Percentiles rank a stretch among this genome's conserved stretches.
Conservation (phyloP, 1,140 invertebrate species). For the Drosophila tristis region DNA sequence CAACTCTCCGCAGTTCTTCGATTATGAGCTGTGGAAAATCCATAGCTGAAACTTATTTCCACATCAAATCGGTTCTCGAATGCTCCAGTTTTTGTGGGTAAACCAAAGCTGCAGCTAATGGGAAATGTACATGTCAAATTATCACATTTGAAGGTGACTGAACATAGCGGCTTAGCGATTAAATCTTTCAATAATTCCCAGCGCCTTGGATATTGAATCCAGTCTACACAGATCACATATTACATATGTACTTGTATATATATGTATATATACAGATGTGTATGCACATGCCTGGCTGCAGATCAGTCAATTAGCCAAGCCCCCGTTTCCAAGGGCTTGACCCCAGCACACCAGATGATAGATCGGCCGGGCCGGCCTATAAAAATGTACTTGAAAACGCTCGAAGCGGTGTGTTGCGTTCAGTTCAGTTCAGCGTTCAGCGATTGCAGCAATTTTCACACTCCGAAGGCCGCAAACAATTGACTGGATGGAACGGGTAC, state of each 20-base stretch:
- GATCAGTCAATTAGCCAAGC: conserved; percentile 8
- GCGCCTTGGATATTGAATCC: background rate
- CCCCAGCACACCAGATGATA: conserved; percentile 23
- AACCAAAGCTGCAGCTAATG: background rate
- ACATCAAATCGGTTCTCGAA: background rate
- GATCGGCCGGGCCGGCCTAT: conserved; percentile 21
- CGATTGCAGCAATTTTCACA: conserved; percentile 72
- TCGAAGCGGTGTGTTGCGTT: conserved; percentile 26
- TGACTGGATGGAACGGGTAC: conserved; percentile 20
- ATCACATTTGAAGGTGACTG: no score
- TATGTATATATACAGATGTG: no score
- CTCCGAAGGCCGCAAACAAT: conserved; percentile 62
- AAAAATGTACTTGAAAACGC: conserved; percentile 18
- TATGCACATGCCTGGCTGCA: no score
- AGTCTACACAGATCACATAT: background rate
- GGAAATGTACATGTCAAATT: no score
- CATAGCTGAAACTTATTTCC: background rate
- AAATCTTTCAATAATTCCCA: background rate
- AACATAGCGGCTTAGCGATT: background rate
- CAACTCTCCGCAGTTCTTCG: conserved; percentile 10
- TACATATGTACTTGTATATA: background rate
- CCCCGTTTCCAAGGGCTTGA: conserved; percentile 49
- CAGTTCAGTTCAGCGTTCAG: conserved; percentile 2
- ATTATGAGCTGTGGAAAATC: conserved; percentile 6
- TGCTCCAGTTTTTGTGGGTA: background rate